Base-by-base conservation (phyloP, 2,888 invertebrate species). In the Xestia rhomboidea region DNA sequence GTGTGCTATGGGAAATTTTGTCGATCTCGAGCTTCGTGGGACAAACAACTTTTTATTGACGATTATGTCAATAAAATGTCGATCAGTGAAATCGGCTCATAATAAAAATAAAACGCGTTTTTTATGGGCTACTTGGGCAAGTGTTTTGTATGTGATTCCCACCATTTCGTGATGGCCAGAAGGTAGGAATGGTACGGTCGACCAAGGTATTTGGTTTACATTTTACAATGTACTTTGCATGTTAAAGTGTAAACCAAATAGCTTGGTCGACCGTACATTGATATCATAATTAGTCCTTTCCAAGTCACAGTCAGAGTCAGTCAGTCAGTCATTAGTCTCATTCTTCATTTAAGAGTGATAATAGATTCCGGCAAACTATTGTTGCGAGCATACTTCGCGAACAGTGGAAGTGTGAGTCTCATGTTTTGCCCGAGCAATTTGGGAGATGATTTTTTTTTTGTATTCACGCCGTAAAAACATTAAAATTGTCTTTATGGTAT, bases 1-100 rank as follows among this genome's bases (percentile, higher is more conserved):
- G 75, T 76, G 51, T 75, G 77, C n/a, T 77, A 73, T 76, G 73
- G 60, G 54, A 76, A 87, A 69, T 77, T 46, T 60, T 71, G 66
- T 51, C 15, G 21, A 74, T 69, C 63, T 75, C 30, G 13, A 71
- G 30, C 54, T 60, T 68, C 6, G 73, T 69, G 62, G 27, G 60
- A n/a, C 24, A 38, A 66, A 77, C 71, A 72, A 82, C 63, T 63
- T 81, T 85, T 75, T 70, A 74, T 60, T 27, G 30, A 11, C 13
- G 62, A 62, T 76, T 74, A 73, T 77, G 62, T 70, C 41, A 41
- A 63, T 71, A 60, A 49, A 60, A 63, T 75, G 2, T 49, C 13
- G 41, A 74, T 64, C 27, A 71, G 70, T 62, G 78, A 78, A 83
- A 85, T 69, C 77, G 18, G 46, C 34, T 3, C 27, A 18, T 30